phyloP scores from a whole-genome alignment of 1,140 invertebrate species.

The Rhopalosiphum padi region DNA sequence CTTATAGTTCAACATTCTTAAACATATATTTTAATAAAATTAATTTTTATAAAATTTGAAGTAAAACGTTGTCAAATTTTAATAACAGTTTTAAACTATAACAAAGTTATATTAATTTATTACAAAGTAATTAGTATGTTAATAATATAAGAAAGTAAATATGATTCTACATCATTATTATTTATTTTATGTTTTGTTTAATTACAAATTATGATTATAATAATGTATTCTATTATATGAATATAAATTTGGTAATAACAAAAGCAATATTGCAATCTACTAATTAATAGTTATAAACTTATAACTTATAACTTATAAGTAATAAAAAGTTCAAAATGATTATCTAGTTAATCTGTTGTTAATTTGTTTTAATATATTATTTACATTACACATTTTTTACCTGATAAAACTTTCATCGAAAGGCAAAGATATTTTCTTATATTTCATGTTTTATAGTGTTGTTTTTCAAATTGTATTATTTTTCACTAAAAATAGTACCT shows the following conservation, averaged over 20 bases:
- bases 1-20: background rate
- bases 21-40: background rate
- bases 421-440: constrained; percentile 42
- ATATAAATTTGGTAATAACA: background rate
- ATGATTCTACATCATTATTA: background rate
- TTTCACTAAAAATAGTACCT: too few relatives aligned
- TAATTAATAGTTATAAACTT: background rate
- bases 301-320: constrained; percentile 12
- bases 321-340: background rate
- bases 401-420: constrained; percentile 43
- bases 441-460: constrained; percentile 33
- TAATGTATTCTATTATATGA: background rate
- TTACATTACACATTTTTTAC: background rate
- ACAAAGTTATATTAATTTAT: background rate
- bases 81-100: background rate
- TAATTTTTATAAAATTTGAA: background rate
- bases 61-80: too few relatives aligned
- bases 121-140: background rate
- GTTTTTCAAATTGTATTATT: too few relatives aligned
- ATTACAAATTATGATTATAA: background rate
- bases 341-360: background rate
- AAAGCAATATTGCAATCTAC: background rate
- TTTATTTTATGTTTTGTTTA: background rate
- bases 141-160: background rate
- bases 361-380: too few relatives aligned